Conservation (phyloP, 2,888 invertebrate genomes). For the Rotaria socialis region DNA sequence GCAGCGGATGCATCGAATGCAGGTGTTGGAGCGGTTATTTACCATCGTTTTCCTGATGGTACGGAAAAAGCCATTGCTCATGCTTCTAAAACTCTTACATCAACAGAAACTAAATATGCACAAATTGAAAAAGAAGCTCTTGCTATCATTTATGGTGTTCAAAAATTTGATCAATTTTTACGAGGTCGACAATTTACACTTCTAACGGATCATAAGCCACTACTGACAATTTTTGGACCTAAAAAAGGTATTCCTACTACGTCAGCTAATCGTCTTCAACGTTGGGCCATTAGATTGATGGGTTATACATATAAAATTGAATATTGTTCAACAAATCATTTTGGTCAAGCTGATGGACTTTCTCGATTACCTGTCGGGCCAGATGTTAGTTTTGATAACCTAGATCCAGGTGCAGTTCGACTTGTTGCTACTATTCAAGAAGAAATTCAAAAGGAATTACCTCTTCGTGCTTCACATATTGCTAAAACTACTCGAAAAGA, state of each 20-base stretch:
- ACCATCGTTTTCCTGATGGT: too few species aligned
- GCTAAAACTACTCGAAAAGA: slow-evolving; percentile 24
- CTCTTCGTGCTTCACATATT: not conserved
- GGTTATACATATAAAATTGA: slow-evolving; percentile 54
- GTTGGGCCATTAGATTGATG: slow-evolving; percentile 52
- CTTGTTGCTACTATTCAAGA: not conserved
- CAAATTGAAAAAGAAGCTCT: slow-evolving; percentile 57
- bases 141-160: slow-evolving; percentile 56
- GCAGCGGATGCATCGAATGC: too few species aligned
- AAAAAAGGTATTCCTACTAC: slow-evolving; percentile 50
- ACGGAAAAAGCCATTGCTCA: slow-evolving; percentile 51
- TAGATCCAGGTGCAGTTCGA: not conserved
- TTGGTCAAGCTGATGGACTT: slow-evolving; percentile 53
- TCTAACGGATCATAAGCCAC: slow-evolving; percentile 58
- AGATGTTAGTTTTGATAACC: not conserved
- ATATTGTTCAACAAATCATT: slow-evolving; percentile 50
- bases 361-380: slow-evolving; percentile 50
- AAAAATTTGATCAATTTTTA: slow-evolving; percentile 58
- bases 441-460: not conserved
- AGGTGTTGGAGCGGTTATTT: too few species aligned
- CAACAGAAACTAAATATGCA: slow-evolving; percentile 55
- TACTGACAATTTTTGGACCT: slow-evolving; percentile 54
- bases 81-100: slow-evolving; percentile 57
- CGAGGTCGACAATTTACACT: slow-evolving; percentile 58
- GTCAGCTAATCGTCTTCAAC: slow-evolving; percentile 51